phyloP scores from a whole-genome alignment of 2,888 invertebrate species.

The Sminthurinus aureus region DNA sequence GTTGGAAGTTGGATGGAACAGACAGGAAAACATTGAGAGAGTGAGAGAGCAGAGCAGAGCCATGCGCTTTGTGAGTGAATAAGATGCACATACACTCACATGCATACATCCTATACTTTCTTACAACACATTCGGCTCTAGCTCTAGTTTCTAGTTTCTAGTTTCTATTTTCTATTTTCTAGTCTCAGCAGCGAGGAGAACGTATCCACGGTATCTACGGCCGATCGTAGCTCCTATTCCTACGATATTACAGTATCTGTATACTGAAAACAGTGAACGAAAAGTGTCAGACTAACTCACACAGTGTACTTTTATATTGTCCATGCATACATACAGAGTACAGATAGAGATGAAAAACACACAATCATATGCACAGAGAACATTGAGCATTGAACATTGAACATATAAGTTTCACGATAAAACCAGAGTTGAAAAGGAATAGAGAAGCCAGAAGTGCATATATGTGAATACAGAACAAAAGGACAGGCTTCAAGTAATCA shows the following conservation, averaged over 20 bases:
- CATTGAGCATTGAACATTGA: too few species aligned
- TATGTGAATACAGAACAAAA: neutral
- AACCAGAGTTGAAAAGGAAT: neutral
- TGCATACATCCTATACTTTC: too few species aligned
- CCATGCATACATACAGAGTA: neutral
- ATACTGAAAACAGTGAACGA: neutral
- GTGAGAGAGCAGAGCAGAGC: constrained; percentile 3
- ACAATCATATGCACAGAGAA: too few species aligned
- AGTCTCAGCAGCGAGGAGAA: too few species aligned
- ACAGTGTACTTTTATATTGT: too few species aligned
- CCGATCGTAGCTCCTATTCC: neutral
- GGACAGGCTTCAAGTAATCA: constrained; percentile 23
- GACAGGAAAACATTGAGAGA: constrained; percentile 17
- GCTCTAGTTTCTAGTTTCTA: neutral
- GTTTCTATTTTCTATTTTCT: neutral
- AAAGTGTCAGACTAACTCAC: neutral
- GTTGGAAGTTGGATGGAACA: constrained; percentile 37
- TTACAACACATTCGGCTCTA: too few species aligned
- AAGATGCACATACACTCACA: constrained; percentile 27
- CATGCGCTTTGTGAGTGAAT: constrained; percentile 46
- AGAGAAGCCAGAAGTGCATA: neutral
- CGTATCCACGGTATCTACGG: too few species aligned
- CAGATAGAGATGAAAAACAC: too few species aligned
- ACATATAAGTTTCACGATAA: too few species aligned
- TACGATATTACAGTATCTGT: too few species aligned